These are phyloP conservation scores for Petrocephalus sullivani DNA, from an alignment of 2,797 vertebrate genomes.

Conservation along the genomic window DNA sequence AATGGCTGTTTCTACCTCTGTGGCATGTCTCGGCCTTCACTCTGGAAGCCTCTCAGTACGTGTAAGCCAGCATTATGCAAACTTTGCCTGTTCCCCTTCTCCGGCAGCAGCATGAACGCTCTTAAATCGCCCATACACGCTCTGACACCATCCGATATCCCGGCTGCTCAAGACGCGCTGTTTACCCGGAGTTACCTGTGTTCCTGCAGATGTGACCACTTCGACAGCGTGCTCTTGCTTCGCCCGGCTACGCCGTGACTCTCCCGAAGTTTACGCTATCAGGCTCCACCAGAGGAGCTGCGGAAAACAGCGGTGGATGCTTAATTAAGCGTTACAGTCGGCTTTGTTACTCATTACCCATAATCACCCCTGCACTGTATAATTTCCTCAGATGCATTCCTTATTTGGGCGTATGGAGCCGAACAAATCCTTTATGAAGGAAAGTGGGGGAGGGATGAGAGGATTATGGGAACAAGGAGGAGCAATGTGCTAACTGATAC, in stretches of 20 bases:
- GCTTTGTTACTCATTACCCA: slow-evolving; percentile 28
- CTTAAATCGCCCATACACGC: background rate
- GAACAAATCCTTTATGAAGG: slow-evolving; percentile 35
- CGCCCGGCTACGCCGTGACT: background rate
- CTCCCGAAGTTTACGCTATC: background rate
- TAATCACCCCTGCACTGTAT: slow-evolving; percentile 25
- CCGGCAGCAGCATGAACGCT: background rate
- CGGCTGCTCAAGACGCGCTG: background rate
- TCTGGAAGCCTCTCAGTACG: background rate
- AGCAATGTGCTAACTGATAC: slow-evolving; percentile 23
- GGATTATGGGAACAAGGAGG: slow-evolving; percentile 25
- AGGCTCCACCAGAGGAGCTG: background rate
- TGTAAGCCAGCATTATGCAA: background rate
- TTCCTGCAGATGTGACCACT: background rate
- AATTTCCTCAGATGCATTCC: slow-evolving; percentile 23
- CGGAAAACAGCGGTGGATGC: slow-evolving; percentile 9
- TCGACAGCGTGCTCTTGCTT: background rate
- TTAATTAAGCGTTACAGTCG: slow-evolving; percentile 25
- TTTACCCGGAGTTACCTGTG: slow-evolving; percentile 4
- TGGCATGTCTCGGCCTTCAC: background rate
- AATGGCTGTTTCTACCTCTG: background rate
- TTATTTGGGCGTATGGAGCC: slow-evolving; percentile 16
- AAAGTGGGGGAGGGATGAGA: background rate
- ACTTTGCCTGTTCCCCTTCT: background rate
- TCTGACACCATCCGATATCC: background rate